Evolutionary conservation across 2,888 invertebrate species (phyloP), one percentile per base, ranked within the genome.

Genomic region (Pristionchus maxplancki): DNA sequence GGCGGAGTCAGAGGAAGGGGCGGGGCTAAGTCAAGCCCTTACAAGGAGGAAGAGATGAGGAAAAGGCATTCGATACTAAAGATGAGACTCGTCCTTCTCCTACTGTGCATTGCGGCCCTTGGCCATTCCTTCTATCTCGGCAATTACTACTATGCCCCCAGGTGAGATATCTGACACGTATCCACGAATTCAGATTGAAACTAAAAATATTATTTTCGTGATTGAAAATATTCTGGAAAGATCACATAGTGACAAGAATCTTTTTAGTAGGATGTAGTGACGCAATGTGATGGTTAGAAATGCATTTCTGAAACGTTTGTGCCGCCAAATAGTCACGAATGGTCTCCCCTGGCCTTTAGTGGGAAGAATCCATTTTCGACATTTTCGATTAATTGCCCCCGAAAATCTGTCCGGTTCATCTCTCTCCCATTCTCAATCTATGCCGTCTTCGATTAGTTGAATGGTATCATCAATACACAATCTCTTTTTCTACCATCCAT

Each of bases 1-100:
- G 74, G 87, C 44, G 87, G 74, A 62, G 74, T 87, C 53, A 20
- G 50, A 34, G n/a, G 50, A 34, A 71, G 67, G 48, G 64, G 71
- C 44, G 78, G 48, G 17, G 78, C 15, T 11, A 28, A 34, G 44
- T 28, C 44, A 9, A 71, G 64, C 13, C 64, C 31, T 34, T 78
- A 34, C 11, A 24, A 13, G 67, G 64, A 20, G 28, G n/a, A 64
- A 28, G 64, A 24, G 28, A 64, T n/a, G n/a, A n/a, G n/a, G 64
- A 28, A 28, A 24, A 64, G 4, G 20, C 37, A 85, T 40, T 64
- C 82, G 17, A 53, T n/a, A 34, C 53, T 34, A n/a, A 24, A 34
- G 53, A 82, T 82, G 82, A 82, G 82, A 58, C 53, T 50, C 53
- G 28, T 53, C 11, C 34, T 82, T 5, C 20, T 85, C 8, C 28